These are phyloP conservation scores for Pseudotriccus pelzelni DNA, from an alignment of 2,797 vertebrate genomes.

Conservation along the genomic window DNA sequence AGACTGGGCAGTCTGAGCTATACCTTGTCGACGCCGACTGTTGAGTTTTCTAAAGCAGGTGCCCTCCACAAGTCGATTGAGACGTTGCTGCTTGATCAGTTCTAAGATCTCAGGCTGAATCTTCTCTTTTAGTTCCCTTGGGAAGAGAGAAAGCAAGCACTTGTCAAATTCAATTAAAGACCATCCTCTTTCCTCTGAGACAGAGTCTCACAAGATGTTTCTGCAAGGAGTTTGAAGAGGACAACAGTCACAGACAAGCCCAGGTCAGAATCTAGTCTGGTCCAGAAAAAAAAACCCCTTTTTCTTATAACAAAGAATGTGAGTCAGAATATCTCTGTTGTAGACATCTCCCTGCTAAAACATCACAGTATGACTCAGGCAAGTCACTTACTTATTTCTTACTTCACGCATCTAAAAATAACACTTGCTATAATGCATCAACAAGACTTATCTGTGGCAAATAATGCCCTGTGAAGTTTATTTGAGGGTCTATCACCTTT, in stretches of 20 bases:
- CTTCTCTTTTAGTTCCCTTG: constrained; percentile 98
- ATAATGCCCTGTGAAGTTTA: neutral
- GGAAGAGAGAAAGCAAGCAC: constrained; percentile 17
- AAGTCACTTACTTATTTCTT: neutral
- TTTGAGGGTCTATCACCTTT: neutral
- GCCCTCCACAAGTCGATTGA: constrained; percentile 97
- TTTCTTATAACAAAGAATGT: neutral
- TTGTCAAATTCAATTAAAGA: constrained; percentile 10
- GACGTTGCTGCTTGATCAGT: constrained; percentile 97
- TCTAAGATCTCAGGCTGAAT: constrained; percentile 99
- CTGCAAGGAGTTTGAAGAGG: neutral
- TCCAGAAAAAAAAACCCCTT: neutral
- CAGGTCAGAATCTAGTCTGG: neutral
- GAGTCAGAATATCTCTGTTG: neutral
- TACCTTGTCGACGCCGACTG: constrained; percentile 95
- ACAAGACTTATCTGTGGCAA: neutral
- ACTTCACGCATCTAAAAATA: constrained; percentile 20
- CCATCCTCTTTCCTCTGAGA: neutral
- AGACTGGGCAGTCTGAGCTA: neutral
- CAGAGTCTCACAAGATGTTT: neutral
- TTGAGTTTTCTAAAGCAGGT: constrained; percentile 99
- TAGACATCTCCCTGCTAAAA: neutral
- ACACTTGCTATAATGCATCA: neutral
- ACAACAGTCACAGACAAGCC: neutral
- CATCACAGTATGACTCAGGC: neutral